A percentile compares a stretch with the other conserved stretches of the same genome.
Conservation (phyloP, 2,797 vertebrate genomes). For the Darevskia mixta region DNA sequence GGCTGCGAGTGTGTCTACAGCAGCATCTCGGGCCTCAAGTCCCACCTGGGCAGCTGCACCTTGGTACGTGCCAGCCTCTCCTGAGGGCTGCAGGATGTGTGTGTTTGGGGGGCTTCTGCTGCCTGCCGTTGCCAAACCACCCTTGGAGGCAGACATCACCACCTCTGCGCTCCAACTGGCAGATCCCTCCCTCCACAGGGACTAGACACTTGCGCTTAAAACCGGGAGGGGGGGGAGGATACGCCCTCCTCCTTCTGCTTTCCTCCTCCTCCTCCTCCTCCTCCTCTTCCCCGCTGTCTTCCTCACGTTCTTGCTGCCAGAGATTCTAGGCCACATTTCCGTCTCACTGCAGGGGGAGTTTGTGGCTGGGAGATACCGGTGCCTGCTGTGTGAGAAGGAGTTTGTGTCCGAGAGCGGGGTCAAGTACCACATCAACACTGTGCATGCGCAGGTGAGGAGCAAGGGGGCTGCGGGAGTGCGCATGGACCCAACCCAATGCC, state of each 20-base stretch:
- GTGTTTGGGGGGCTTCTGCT: background rate
- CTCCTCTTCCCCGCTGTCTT: too few relatives aligned
- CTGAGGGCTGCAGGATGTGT: too few relatives aligned
- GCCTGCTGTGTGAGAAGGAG: constrained; percentile 93
- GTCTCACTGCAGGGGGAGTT: constrained; percentile 88
- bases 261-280: too few relatives aligned
- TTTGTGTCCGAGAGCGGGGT: constrained; percentile 96
- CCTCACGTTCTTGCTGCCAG: background rate
- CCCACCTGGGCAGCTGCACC: constrained; percentile 92
- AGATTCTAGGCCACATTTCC: constrained; percentile 23
- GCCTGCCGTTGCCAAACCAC: background rate
- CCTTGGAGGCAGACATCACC: background rate
- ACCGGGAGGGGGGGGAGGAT: too few relatives aligned
- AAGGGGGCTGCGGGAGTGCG: background rate
- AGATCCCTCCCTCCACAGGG: background rate
- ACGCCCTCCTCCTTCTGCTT: too few relatives aligned
- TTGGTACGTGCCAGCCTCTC: constrained; percentile 78
- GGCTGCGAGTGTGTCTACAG: constrained; percentile 88
- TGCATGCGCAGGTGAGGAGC: constrained; percentile 90
- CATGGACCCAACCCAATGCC: background rate
- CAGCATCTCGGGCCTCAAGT: constrained; percentile 93
- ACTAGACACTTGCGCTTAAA: too few relatives aligned
- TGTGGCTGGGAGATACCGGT: constrained; percentile 93
- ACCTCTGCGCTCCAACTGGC: background rate
- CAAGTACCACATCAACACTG: constrained; percentile 96